A percentile compares a stretch with the other conserved stretches of the same genome.
phyloP scores from a whole-genome alignment of 2,797 vertebrate genomes.

The Telmatherina bonti region DNA sequence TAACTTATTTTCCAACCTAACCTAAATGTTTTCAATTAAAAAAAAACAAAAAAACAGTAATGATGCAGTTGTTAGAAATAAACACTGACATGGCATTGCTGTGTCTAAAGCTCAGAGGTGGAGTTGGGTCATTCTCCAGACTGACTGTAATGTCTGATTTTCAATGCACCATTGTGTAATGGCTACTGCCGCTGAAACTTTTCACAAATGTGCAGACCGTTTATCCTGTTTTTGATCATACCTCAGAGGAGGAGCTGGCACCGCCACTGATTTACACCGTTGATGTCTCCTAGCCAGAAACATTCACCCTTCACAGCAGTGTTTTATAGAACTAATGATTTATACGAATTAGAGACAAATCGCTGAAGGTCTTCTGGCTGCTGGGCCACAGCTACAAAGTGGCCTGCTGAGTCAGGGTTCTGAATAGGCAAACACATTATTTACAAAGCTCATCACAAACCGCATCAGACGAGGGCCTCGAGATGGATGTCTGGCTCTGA shows the following conservation, averaged over 20 bases:
- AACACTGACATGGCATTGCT: not conserved
- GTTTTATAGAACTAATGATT: conserved; percentile 73
- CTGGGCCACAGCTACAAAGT: conserved; percentile 56
- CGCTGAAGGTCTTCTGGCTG: conserved; percentile 70
- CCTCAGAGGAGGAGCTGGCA: conserved; percentile 25
- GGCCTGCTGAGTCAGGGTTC: conserved; percentile 65
- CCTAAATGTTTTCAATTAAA: conserved; percentile 23
- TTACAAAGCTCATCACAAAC: conserved; percentile 58
- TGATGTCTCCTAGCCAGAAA: conserved; percentile 61
- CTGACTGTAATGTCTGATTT: not conserved
- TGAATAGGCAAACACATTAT: conserved; percentile 65
- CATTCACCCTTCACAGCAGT: conserved; percentile 45
- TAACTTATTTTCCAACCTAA: not conserved
- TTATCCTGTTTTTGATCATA: conserved; percentile 64
- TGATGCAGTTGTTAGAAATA: not conserved
- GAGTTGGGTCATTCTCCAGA: not conserved
- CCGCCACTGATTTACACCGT: conserved; percentile 64
- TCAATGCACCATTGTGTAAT: conserved; percentile 11
- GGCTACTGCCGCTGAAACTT: conserved; percentile 38
- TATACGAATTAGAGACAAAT: conserved; percentile 71
- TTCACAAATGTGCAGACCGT: conserved; percentile 42
- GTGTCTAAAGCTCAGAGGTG: not conserved
- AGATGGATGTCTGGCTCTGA: conserved; percentile 28
- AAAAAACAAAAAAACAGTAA: not conserved
- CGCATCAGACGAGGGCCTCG: conserved; percentile 24